These are phyloP conservation scores for Hoplodrina ambigua DNA, from an alignment of 2,888 invertebrate genomes.

Conservation along the genomic window DNA sequence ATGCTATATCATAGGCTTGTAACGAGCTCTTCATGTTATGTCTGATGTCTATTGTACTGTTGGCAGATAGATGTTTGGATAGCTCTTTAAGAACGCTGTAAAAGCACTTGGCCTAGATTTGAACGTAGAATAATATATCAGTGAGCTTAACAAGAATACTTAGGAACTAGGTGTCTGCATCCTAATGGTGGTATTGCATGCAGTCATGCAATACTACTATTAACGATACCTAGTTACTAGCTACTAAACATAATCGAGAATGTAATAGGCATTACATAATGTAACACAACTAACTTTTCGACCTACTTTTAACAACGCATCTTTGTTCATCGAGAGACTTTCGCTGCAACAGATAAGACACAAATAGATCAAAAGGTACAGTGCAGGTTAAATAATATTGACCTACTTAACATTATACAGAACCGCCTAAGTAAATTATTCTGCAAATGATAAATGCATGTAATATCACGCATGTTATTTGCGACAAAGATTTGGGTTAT, in stretches of 20 bases:
- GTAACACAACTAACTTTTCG: conserved; percentile 47
- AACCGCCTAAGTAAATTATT: conserved; percentile 33
- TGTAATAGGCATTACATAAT: conserved; percentile 55
- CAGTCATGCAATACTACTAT: conserved; percentile 43
- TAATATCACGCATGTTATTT: conserved; percentile 40
- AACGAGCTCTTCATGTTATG: conserved; percentile 38
- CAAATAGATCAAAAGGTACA: conserved; percentile 48
- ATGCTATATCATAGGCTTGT: conserved; percentile 36
- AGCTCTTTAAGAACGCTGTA: conserved; percentile 47
- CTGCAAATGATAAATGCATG: conserved; percentile 41
- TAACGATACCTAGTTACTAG: conserved; percentile 30
- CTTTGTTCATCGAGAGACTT: conserved; percentile 61
- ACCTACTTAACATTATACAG: conserved; percentile 30
- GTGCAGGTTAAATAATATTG: conserved; percentile 36
- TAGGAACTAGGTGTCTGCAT: conserved; percentile 19
- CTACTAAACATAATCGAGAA: conserved; percentile 36
- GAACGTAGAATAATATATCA: conserved; percentile 33
- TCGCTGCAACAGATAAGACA: conserved; percentile 53
- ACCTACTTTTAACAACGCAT: conserved; percentile 61
- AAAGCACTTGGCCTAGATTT: conserved; percentile 46
- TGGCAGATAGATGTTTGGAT: conserved; percentile 47
- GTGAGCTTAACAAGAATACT: conserved; percentile 40
- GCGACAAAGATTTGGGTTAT: conserved; percentile 39
- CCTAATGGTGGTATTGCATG: conserved; percentile 46
- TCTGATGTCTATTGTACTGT: conserved; percentile 17